Percentiles rank a stretch among this genome's conserved stretches.
These are phyloP conservation scores for Archocentrus centrarchus DNA, from an alignment of 2,113 vertebrate species.

Conservation along the genomic window DNA sequence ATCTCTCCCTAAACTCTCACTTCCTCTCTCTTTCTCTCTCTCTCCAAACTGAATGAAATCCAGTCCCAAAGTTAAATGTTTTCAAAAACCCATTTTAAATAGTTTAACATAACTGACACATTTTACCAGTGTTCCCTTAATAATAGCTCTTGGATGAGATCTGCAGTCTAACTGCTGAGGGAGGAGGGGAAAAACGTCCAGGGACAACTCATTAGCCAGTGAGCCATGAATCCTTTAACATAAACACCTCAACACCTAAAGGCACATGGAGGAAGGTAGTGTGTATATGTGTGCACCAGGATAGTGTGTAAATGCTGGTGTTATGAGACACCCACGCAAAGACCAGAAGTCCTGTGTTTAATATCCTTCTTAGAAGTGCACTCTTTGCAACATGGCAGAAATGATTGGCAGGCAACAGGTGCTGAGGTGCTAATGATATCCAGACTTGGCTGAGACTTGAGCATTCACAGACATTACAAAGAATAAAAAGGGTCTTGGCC, in stretches of 20 bases:
- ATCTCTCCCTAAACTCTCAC: neutral
- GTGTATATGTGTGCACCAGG: neutral
- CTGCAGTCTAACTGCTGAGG: slow-evolving; percentile 25
- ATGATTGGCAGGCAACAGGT: slow-evolving; percentile 61
- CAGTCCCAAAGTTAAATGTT: slow-evolving; percentile 27
- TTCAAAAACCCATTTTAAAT: slow-evolving; percentile 22
- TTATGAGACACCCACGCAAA: neutral
- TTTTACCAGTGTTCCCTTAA: slow-evolving; percentile 29
- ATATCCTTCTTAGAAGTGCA: slow-evolving; percentile 60
- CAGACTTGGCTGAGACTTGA: slow-evolving; percentile 42
- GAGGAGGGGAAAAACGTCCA: neutral
- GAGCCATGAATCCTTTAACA: slow-evolving; percentile 45
- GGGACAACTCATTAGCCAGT: slow-evolving; percentile 23
- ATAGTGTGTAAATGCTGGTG: neutral
- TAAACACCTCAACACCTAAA: slow-evolving; percentile 41
- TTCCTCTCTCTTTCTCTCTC: neutral
- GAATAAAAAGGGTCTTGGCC: neutral
- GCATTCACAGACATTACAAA: slow-evolving; percentile 1
- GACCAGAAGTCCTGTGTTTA: slow-evolving; percentile 42
- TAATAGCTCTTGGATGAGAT: slow-evolving; percentile 51
- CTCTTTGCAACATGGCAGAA: slow-evolving; percentile 28
- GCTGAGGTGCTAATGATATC: slow-evolving; percentile 54
- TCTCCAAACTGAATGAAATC: slow-evolving; percentile 27
- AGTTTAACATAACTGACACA: slow-evolving; percentile 8
- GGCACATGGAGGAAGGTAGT: slow-evolving; percentile 1